Percentiles rank a stretch among this genome's conserved stretches.
phyloP scores from a whole-genome alignment of 2,113 vertebrate genomes.

The Heterochromis multidens region DNA sequence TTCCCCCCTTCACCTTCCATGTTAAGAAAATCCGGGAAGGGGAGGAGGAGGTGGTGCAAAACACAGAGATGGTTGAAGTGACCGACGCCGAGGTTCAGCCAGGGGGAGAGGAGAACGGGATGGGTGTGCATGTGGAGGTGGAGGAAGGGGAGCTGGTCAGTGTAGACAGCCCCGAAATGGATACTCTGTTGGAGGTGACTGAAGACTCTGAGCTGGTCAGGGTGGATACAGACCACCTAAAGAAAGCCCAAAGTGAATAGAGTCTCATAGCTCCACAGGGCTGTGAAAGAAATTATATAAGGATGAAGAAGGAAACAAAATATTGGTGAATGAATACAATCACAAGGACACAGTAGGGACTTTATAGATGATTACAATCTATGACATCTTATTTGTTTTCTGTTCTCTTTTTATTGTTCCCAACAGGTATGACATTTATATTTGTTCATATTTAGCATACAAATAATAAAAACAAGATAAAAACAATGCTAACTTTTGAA shows the following conservation, averaged over 20 bases:
- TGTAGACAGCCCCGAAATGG: conserved; percentile 85
- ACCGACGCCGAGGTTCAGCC: conserved; percentile 76
- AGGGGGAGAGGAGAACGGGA: conserved; percentile 79
- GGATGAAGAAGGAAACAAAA: conserved; percentile 4
- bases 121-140: conserved; percentile 60
- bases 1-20: conserved; percentile 96
- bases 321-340: conserved; percentile 14
- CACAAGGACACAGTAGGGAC: conserved; percentile 50
- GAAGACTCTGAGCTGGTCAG: conserved; percentile 85
- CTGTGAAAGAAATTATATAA: background rate
- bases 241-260: conserved; percentile 79
- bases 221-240: conserved; percentile 80
- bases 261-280: background rate
- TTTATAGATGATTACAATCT: conserved; percentile 51
- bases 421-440: conserved; percentile 46
- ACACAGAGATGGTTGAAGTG: conserved; percentile 87
- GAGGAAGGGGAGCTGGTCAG: conserved; percentile 85
- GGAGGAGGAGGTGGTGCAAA: conserved; percentile 83
- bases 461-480: conserved; percentile 1
- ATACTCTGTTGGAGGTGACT: conserved; percentile 84
- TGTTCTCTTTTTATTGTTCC: conserved; percentile 42
- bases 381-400: conserved; percentile 23
- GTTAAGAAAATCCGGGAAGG: conserved; percentile 98
- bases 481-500: conserved; percentile 21
- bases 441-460: conserved; percentile 15